phyloP scores from a whole-genome alignment of 1,140 invertebrate species.

The Ladona fulva region DNA sequence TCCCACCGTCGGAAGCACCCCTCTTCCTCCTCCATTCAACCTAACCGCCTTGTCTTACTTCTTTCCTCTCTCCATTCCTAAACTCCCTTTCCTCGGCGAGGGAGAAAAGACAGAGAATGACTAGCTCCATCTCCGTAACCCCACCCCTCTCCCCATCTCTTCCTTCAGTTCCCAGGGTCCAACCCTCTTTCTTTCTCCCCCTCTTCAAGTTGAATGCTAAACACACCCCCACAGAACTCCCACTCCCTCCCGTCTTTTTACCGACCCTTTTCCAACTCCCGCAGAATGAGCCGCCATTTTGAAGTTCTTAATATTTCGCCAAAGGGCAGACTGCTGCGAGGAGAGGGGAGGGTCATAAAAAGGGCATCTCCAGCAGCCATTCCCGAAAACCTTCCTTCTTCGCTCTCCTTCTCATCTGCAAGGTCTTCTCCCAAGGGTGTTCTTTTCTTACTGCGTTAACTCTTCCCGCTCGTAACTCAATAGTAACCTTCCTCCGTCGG shows the following conservation, averaged over 20 bases:
- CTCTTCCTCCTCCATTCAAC: neutral
- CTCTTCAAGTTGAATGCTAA: neutral
- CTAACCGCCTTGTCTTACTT: neutral
- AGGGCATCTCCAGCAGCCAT: neutral
- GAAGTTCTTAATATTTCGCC: constrained; percentile 9
- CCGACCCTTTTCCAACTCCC: neutral
- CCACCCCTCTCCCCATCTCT: neutral
- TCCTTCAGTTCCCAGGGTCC: neutral
- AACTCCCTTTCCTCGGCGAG: neutral
- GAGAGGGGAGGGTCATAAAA: neutral
- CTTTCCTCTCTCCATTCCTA: neutral
- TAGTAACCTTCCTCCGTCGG: too few relatives aligned
- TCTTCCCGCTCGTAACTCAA: too few relatives aligned
- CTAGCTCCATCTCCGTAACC: neutral
- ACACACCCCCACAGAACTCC: neutral
- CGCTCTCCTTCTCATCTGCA: too few relatives aligned
- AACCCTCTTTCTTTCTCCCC: neutral
- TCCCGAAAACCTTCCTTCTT: neutral
- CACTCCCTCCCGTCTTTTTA: neutral
- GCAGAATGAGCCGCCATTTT: neutral
- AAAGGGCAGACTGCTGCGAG: neutral
- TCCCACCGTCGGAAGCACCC: neutral
- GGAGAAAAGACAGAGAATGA: neutral
- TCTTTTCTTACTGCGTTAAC: too few relatives aligned
- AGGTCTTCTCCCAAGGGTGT: neutral